These are phyloP conservation scores for Phrynosoma platyrhinos DNA, from an alignment of 2,113 vertebrate genomes.

Conservation along the genomic window DNA sequence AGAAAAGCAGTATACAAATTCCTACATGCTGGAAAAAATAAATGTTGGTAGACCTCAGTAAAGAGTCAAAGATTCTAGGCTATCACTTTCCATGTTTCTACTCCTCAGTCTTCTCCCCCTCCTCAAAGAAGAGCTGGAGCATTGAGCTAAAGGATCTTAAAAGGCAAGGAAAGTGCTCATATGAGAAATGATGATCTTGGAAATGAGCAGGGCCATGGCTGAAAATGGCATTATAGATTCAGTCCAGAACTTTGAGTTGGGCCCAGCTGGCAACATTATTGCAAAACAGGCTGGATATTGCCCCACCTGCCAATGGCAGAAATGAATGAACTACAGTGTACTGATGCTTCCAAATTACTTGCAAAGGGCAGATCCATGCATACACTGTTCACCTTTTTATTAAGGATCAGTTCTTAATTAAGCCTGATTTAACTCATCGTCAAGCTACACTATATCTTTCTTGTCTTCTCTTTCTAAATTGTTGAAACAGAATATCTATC, in stretches of 20 bases:
- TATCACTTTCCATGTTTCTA: not conserved
- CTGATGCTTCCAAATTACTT: too few species aligned
- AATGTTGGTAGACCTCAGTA: not conserved
- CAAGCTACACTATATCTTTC: not conserved
- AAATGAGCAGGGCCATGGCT: not conserved
- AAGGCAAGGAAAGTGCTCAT: not conserved
- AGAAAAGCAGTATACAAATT: not conserved
- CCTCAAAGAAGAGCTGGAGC: not conserved
- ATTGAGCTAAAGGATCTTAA: not conserved
- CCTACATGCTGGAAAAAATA: not conserved
- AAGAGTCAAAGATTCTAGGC: not conserved
- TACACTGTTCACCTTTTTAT: not conserved
- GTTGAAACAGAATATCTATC: not conserved
- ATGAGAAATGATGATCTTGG: not conserved
- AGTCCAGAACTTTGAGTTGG: slow-evolving; percentile 5
- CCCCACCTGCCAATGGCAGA: not conserved
- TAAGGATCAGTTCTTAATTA: not conserved
- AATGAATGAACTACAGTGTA: not conserved
- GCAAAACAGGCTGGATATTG: not conserved
- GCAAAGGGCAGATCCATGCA: not conserved
- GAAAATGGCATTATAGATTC: not conserved
- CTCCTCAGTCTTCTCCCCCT: not conserved
- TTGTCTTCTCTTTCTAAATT: not conserved
- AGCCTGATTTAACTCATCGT: not conserved
- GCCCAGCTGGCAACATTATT: not conserved